Evolutionary conservation across 1,140 invertebrate species (phyloP), one percentile per base, ranked within the genome.

Genomic region (Gryon sp.): DNA sequence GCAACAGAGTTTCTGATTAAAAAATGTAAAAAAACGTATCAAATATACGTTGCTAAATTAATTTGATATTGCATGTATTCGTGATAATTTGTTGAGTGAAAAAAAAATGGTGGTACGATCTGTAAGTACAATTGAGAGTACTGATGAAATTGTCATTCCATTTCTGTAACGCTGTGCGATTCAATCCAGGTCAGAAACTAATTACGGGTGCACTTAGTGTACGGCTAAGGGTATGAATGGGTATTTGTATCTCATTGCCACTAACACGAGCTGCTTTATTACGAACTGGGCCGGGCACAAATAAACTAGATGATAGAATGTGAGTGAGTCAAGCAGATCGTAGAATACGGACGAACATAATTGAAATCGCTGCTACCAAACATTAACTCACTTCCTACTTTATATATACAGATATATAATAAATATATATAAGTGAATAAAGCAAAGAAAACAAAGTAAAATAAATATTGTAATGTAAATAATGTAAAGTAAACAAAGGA

Each of bases 181-280:
- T 34, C 32, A 34, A 45, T 45, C 41, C 20, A 15, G 41, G 41
- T 45, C 45, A 22, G 45, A 50, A 50, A 50, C 45, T 50, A 50
- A 50, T 50, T 50, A 50, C 15, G 2, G 7, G 45, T 2, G 16
- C 45, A 50, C 45, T 30, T 14, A 16, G 15, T 7, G 14, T 32
- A 32, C n/a, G 24, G 14, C 45, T 32, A 14, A 30, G 26, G 45
- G 14, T 48, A 48, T 30, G 36, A 52, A 52, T 52, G 30, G 28
- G 28, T 52, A 52, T 52, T 52, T 36, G 46, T 52, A 52, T 52
- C 46, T 36, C 46, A 36, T 52, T 30, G 30, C 7, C 18, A 22
- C 46, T 34, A 14, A 22, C 28, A 14, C 19, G 18, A 36, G 30
- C 30, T 24, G 32, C 18, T 52, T 52, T 52, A 52, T 52, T 52